Conservation (phyloP, 2,888 invertebrate species). For the Frankliniella fusca region DNA sequence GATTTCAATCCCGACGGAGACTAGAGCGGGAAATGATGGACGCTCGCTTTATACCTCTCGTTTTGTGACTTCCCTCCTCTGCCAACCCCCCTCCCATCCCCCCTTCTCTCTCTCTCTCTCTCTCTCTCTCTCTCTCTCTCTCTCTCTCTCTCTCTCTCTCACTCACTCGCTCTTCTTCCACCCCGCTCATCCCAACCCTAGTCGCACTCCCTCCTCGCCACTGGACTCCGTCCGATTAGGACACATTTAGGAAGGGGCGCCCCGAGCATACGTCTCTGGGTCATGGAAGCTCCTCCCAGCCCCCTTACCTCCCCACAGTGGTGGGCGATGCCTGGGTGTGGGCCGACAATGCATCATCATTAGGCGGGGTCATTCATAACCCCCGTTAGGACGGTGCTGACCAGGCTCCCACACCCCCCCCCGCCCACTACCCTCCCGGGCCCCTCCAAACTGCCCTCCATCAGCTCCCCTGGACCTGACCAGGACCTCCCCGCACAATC, state of each 20-base stretch:
- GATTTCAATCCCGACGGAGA: not conserved
- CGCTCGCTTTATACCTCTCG: not conserved
- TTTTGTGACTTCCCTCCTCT: not conserved
- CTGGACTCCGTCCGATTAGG: not conserved
- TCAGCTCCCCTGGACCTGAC: not conserved
- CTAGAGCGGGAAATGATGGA: not conserved
- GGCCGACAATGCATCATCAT: conserved; percentile 11
- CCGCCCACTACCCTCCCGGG: not conserved
- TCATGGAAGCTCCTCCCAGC: no score
- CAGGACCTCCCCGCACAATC: not conserved
- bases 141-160: not conserved
- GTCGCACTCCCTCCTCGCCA: not conserved
- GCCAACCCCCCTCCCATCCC: not conserved
- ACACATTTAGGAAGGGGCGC: not conserved
- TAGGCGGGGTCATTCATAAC: not conserved
- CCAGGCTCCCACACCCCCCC: not conserved
- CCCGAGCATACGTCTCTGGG: not conserved
- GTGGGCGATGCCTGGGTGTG: no score
- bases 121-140: not conserved
- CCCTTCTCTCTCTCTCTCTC: not conserved
- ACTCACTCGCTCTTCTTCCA: not conserved
- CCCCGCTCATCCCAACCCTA: not conserved
- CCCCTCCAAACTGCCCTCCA: not conserved
- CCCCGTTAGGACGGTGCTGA: not conserved
- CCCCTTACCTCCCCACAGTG: no score